Conservation (phyloP, 2,113 vertebrate genomes). For the Anguilla japonica region DNA sequence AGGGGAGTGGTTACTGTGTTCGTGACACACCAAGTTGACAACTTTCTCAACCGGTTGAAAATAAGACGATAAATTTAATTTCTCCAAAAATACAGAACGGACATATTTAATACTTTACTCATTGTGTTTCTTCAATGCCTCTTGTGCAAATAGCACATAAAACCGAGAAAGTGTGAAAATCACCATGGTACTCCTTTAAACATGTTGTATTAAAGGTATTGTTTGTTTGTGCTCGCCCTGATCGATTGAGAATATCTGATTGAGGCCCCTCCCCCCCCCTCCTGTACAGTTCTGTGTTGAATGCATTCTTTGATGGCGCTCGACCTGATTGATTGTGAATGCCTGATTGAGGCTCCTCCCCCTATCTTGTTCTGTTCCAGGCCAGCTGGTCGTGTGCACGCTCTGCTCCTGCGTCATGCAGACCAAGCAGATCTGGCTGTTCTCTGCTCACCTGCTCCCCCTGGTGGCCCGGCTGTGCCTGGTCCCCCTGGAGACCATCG, state of each 20-base stretch:
- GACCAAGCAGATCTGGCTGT: constrained; percentile 98
- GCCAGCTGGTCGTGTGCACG: constrained; percentile 96
- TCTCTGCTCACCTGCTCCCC: constrained; percentile 96
- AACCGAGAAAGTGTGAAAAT: no score
- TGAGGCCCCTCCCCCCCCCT: constrained; percentile 47
- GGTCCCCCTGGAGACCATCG: constrained; percentile 91
- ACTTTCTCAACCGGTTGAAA: no score
- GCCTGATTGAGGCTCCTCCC: constrained; percentile 47
- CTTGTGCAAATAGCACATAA: no score
- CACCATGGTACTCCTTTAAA: no score
- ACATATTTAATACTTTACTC: no score
- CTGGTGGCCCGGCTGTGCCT: constrained; percentile 93
- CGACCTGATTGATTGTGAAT: background rate
- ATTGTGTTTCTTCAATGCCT: no score
- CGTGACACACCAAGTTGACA: no score
- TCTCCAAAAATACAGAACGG: no score
- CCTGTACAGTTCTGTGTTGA: background rate
- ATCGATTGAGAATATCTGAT: background rate
- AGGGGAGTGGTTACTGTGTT: no score
- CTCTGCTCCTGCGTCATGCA: constrained; percentile 98
- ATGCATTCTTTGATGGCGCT: no score
- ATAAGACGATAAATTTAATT: no score
- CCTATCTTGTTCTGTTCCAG: constrained; percentile 59
- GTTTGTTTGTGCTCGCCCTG: background rate
- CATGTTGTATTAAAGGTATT: no score